These are phyloP conservation scores for Chymomyza fuscimana DNA, from an alignment of 2,888 invertebrate genomes.

Conservation along the genomic window DNA sequence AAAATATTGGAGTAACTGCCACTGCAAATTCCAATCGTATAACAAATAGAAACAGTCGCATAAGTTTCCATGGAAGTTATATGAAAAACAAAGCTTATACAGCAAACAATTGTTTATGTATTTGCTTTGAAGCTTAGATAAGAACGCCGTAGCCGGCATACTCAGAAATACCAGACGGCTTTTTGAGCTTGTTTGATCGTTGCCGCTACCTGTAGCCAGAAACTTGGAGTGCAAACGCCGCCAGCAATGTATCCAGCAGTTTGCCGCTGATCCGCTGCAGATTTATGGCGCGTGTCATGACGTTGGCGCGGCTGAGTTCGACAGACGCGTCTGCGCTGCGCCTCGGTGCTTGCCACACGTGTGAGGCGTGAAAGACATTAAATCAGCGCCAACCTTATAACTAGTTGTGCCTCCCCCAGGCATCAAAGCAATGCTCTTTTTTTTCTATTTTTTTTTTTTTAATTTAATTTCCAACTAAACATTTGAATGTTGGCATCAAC, in stretches of 20 bases:
- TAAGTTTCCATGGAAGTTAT: background rate
- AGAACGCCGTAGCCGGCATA: background rate
- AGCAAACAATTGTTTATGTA: background rate
- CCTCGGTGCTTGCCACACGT: conserved; percentile 61
- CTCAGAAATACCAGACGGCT: background rate
- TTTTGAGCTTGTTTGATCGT: background rate
- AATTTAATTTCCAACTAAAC: conserved; percentile 10
- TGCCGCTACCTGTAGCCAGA: background rate
- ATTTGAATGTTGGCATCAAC: background rate
- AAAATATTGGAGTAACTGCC: too few relatives aligned
- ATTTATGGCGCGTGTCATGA: conserved; percentile 44
- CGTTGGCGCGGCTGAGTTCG: conserved; percentile 2
- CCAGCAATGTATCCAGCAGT: background rate
- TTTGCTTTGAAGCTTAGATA: background rate
- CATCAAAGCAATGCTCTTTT: conserved; percentile 37
- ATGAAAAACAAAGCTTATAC: background rate
- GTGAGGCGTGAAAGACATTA: conserved; percentile 54
- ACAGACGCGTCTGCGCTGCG: conserved; percentile 27
- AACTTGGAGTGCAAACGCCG: background rate
- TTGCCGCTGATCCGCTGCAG: conserved; percentile 8
- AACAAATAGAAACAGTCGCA: background rate
- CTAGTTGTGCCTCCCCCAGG: background rate
- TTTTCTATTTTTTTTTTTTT: background rate
- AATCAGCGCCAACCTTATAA: conserved; percentile 9
- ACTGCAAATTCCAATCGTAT: background rate